Base-by-base conservation (phyloP, 1,140 invertebrate species). In the Trinorchestia longiramus region DNA sequence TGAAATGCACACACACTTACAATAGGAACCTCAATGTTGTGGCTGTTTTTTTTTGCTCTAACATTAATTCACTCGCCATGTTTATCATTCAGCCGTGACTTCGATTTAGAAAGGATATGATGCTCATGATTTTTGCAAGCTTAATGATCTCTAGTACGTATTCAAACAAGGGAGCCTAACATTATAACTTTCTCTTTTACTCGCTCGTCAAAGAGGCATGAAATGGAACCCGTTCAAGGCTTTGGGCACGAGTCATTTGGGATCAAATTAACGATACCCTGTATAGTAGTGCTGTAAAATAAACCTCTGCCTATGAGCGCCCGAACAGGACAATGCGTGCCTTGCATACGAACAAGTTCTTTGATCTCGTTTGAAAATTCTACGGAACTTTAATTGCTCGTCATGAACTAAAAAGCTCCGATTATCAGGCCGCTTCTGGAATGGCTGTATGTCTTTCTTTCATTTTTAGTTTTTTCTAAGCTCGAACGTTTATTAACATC, bases 271-370 rank as follows among this genome's bases (percentile, higher is more conserved):
- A 90, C 88, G 88, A 90, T 90, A 41, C n/a, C 88, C 4, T 42
- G 43, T 42, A 42, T 36, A 90, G n/a, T 42, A 90, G n/a, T 41
- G 43, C 43, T 90, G 43, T 42, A 90, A 90, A 90, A 90, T 90
- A 90, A 90, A 90, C n/a, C 88, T 90, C 62, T 36, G 28, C 62
- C 62, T 77, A 77, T 77, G 62, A 77, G 62, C 62, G 62, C 15
- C 62, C 43, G 88, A 90, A 43, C 88, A 41, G 88, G 43, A 90
- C 88, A 90, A 90, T 90, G 88, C 88, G 43, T 90, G 43, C n/a
- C 88, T 90, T 90, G 88, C 88, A 90, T 90, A 90, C 88, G 43
- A 90, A 90, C 88, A 90, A 90, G 88, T 90, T 90, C 88, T 77
- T 77, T 77, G 62, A 77, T 91, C 88, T 91, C 43, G 88, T 91